Conservation (phyloP, 2,113 vertebrate species). For the Cebus imitator region DNA sequence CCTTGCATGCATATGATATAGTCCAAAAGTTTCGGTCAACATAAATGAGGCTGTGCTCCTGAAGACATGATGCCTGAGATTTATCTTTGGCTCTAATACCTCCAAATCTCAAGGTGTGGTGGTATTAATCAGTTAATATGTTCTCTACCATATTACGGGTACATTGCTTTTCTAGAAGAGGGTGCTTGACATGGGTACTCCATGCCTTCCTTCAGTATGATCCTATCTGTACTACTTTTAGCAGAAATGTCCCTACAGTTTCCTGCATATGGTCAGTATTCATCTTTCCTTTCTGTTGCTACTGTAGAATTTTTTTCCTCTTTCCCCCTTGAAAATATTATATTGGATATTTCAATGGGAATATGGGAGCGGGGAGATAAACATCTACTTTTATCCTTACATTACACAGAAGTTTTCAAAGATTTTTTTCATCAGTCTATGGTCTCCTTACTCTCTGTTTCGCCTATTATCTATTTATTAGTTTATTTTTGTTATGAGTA, state of each 20-base stretch:
- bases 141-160: not conserved
- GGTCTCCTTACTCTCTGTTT: not conserved
- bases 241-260: not conserved
- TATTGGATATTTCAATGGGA: not conserved
- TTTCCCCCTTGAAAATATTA: not conserved
- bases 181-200: not conserved
- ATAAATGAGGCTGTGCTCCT: not conserved
- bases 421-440: not conserved
- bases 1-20: not conserved
- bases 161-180: not conserved
- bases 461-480: not conserved
- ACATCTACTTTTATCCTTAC: not conserved
- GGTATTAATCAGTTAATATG: not conserved
- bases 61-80: not conserved
- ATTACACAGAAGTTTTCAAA: not conserved
- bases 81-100: not conserved
- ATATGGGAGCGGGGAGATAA: not conserved
- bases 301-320: not conserved
- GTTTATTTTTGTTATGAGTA: conserved; percentile 30
- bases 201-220: not conserved
- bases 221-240: not conserved
- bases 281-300: not conserved
- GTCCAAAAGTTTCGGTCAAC: not conserved
- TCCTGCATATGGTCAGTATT: not conserved
- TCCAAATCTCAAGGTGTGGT: not conserved